Evolutionary conservation across 2,888 invertebrate species (phyloP).

Genomic region (Sinohyriopsis cumingii): DNA sequence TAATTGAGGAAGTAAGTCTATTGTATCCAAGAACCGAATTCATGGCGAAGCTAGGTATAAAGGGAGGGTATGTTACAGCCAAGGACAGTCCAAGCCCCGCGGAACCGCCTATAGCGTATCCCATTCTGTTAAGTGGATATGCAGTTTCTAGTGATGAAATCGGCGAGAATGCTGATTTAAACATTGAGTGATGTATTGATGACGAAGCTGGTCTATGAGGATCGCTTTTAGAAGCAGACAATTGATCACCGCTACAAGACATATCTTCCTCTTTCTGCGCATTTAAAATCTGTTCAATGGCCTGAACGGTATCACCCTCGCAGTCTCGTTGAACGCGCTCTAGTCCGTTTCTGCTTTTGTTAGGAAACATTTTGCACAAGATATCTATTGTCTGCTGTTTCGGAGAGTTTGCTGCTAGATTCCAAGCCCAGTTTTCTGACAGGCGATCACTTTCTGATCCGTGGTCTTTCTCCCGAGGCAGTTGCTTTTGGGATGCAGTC

Average conservation of each 20-base stretch:
- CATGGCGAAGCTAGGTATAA: too few relatives aligned
- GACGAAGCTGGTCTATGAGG: constrained; percentile 18
- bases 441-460: too few relatives aligned
- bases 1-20: too few relatives aligned
- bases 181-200: not conserved
- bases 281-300: constrained; percentile 87
- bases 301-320: constrained; percentile 91
- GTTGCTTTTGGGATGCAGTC: too few relatives aligned
- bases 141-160: constrained; percentile 49
- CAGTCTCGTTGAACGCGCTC: constrained; percentile 88
- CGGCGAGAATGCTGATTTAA: constrained; percentile 69
- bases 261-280: constrained; percentile 36
- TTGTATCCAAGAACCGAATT: too few relatives aligned
- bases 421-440: too few relatives aligned
- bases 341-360: constrained; percentile 87
- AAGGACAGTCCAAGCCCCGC: not conserved
- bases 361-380: constrained; percentile 90
- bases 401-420: too few relatives aligned
- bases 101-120: constrained; percentile 48
- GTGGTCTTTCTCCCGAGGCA: too few relatives aligned
- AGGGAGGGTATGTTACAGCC: too few relatives aligned
- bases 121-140: constrained; percentile 47
- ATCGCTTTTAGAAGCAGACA: constrained; percentile 16
- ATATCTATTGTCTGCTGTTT: constrained; percentile 81
- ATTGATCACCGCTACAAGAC: too few relatives aligned